Evolutionary conservation across 2,797 vertebrate genomes (phyloP), one percentile per base, ranked within the genome.

Genomic region (Pteronotus mesoamericanus): DNA sequence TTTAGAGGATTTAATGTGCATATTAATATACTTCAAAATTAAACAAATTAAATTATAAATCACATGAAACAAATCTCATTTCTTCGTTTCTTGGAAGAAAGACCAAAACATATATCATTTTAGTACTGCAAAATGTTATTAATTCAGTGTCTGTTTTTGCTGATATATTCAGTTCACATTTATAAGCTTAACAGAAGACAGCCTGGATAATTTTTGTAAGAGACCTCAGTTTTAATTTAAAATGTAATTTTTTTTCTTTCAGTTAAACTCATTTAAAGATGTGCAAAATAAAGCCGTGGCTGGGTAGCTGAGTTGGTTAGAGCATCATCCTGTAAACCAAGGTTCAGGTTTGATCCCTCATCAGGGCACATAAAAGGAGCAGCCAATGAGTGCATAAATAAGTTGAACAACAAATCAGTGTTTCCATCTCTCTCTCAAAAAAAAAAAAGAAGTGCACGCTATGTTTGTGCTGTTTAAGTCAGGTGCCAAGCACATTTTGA

Each of bases 61-160:
- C 96, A 98, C 95, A 97, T 98, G 97, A 96, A 98, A 61, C 98
- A 98, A 98, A 97, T 97, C 96, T 98, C 97, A 94, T 97, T 59
- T 59, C 55, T 29, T 57, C 15, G 98, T 84, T 98, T 98, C 95
- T 98, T 98, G 93, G 96, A 98, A 97, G 96, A 83, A 86, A 95
- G 86, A 98, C 44, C 80, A 98, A 95, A 96, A 96, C 82, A 79
- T 95, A 94, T 86, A 29, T 32, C 97, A 96, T 97, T 98, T 98
- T 46, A 94, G 87, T 98, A 98, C 85, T 95, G 87, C 86, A 91
- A 94, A 85, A 97, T 75, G 53, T 75, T 87, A 97, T 93, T 97
- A 96, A 92, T 96, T 97, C 79, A 95, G 96, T 98, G 95, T 95
- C 88, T 97, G 96, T 96, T 97, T 98, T 98, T 87, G 64, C 32